Percentiles rank a stretch among this genome's conserved stretches.
phyloP scores from a whole-genome alignment of 2,888 invertebrate species.

The Ectemnius cavifrons region DNA sequence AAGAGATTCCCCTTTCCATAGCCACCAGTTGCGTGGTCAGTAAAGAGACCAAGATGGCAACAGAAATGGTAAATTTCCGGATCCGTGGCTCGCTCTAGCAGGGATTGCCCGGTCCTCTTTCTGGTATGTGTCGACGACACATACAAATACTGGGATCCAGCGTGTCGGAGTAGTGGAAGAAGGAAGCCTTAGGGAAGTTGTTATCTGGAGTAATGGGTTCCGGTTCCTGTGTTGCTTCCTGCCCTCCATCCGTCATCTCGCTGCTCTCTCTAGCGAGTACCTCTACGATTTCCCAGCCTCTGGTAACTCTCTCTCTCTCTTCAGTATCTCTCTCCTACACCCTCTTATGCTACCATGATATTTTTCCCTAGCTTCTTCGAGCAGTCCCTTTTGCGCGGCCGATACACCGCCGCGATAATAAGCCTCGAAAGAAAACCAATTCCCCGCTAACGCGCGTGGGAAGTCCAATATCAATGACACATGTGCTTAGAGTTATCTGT shows the following conservation, averaged over 20 bases:
- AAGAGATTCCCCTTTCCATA: background rate
- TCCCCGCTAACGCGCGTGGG: background rate
- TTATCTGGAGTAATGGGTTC: conserved; percentile 70
- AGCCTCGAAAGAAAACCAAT: conserved; percentile 18
- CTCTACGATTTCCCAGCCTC: conserved; percentile 44
- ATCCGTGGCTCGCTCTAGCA: conserved; percentile 36
- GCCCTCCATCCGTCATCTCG: conserved; percentile 64
- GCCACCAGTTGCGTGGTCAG: conserved; percentile 68
- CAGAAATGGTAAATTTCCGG: conserved; percentile 70
- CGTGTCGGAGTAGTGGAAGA: conserved; percentile 62
- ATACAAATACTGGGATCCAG: conserved; percentile 35
- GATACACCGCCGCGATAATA: conserved; percentile 23
- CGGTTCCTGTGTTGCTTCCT: conserved; percentile 68
- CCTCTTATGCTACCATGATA: conserved; percentile 22
- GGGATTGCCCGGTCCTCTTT: conserved; percentile 30
- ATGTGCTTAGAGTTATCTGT: conserved; percentile 8
- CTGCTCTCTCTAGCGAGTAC: conserved; percentile 42
- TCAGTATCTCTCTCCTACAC: conserved; percentile 15
- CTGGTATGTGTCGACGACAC: conserved; percentile 14
- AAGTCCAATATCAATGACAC: background rate
- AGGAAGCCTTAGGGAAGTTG: conserved; percentile 69
- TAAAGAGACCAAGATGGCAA: conserved; percentile 55
- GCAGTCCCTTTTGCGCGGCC: background rate
- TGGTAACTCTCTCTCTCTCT: conserved; percentile 5
- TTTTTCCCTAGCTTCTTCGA: conserved; percentile 2